Evolutionary conservation across 53 echinoderm and acorn worm genomes (phyloP), one percentile per base, ranked within the genome.

Genomic region (Echinometra lucunter): DNA sequence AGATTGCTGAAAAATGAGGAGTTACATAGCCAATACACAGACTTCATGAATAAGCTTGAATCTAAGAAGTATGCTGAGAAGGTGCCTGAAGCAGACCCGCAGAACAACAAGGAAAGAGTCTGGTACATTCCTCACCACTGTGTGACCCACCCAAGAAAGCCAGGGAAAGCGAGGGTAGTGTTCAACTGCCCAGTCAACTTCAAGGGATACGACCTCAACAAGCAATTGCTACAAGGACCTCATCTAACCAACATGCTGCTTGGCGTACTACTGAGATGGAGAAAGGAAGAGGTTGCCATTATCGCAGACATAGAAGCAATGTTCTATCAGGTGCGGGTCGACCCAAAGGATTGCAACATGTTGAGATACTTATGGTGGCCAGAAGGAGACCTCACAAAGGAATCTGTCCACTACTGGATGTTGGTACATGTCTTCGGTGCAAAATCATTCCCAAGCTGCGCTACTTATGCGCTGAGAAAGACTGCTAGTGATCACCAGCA

Each of bases 361-460:
- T 34, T 94, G 63, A 30, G 94, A 38, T 94, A 87, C 34, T 18
- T 94, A 40, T 94, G 94, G 94, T 94, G 94, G 94, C 88, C 94
- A 38, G 60, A 88, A 60, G 94, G 94, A 37, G 94, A 94, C 63
- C 17, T 87, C 17, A 38, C 85, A 42, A 83, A n/a, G 90, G 58
- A 91, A 25, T 69, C 91, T 67, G 70, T 25, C 4, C 42, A 57
- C 11, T 96, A 96, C 89, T 57, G 95, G 45, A 97, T 97, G 96
- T 28, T 81, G n/a, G 96, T 96, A 32, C 97, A 97, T 58, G 42
- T 96, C 8, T 97, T 97, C 87, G 97, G 97, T 0, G 95, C 95
- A 7, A 94, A 80, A 0, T 96, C 96, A 27, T 97, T 95, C 38
- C 97, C 97, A 1, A 96, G 96, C 37, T 96, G 96, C 63, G 96